Percentiles rank a stretch among this genome's conserved stretches.
phyloP scores from a whole-genome alignment of 1,140 invertebrate species.

The Trachymyrmex cornetzi region DNA sequence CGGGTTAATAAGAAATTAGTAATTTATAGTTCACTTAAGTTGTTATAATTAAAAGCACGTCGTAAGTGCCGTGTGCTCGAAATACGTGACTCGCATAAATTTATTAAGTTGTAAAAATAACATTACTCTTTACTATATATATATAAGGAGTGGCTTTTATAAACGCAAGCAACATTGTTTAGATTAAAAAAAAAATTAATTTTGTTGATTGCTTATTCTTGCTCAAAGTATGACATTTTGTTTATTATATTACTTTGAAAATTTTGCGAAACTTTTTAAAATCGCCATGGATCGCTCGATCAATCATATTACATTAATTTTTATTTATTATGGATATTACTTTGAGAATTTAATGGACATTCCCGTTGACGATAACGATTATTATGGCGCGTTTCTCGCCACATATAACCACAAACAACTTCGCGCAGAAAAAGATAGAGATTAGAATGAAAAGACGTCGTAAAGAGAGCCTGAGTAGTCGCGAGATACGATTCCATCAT shows the following conservation, averaged over 20 bases:
- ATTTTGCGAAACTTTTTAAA: not conserved
- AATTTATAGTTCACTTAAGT: slow-evolving; percentile 12
- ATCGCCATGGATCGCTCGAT: not conserved
- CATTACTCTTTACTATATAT: not conserved
- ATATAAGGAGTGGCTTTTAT: not conserved
- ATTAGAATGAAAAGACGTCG: slow-evolving; percentile 29
- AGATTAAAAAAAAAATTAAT: not conserved
- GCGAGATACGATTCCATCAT: slow-evolving; percentile 14
- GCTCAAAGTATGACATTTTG: not conserved
- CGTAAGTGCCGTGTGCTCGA: slow-evolving; percentile 3
- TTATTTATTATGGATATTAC: slow-evolving; percentile 19
- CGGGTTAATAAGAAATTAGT: slow-evolving; percentile 18
- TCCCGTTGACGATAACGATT: not conserved
- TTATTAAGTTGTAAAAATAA: slow-evolving; percentile 37
- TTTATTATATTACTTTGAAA: not conserved
- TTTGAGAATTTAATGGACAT: slow-evolving; percentile 4
- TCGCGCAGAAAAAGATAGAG: slow-evolving; percentile 23
- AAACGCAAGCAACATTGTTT: not conserved
- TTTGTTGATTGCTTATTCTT: not conserved
- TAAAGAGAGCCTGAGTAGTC: slow-evolving; percentile 23
- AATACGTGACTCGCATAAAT: slow-evolving; percentile 16
- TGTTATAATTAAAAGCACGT: slow-evolving; percentile 35
- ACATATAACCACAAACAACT: not conserved
- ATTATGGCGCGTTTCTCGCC: slow-evolving; percentile 13
- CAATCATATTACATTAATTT: not conserved